Evolutionary conservation across 2,888 invertebrate genomes (phyloP), one percentile per base, ranked within the genome.

Genomic region (Lepeophtheirus nordmannii): DNA sequence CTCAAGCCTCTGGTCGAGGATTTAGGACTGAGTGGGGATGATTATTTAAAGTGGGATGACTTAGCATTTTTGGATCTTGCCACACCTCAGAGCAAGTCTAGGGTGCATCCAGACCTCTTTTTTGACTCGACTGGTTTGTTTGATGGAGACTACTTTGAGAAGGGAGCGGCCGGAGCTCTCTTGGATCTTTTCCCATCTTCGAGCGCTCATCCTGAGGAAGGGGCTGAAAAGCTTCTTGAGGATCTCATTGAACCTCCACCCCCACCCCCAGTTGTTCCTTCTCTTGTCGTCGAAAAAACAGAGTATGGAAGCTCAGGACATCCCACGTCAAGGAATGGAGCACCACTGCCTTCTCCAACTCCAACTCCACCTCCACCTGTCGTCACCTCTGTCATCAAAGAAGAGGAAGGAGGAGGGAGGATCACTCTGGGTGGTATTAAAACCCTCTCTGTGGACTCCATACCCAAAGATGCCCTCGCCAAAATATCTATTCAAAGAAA

Each of bases 1-100:
- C 53, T 46, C 53, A 46, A 46, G 53, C 53, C 53, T 17, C 53
- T 46, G 53, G 53, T 46, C 1, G 53, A 46, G 17, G 53, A 46
- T 17, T 17, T 46, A 17, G 53, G 53, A 14, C 53, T 46, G 2
- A 17, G 53, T 14, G 53, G 53, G 17, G 53, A 46, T 17, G 53
- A 46, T 17, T 17, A 46, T 8, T 17, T 46, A 14, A 46, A 46
- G 17, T 46, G 53, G 53, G 53, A 46, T 17, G 53, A 46, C 8
- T 17, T 46, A 8, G 53, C 53, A 14, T 46, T 46, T 17, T 46
- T 46, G 53, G 53, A 46, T 17, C 53, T 46, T 17, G 53, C 53
- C 53, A 46, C 53, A 8, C 53, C 53, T 17, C n/a, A 14, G 5
- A 14, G 17, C 53, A 46, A 46, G 17, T 46, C 53, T 5, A 17